These are phyloP conservation scores for Hippocampus kuda DNA, from an alignment of 2,797 vertebrate species.

Conservation along the genomic window DNA sequence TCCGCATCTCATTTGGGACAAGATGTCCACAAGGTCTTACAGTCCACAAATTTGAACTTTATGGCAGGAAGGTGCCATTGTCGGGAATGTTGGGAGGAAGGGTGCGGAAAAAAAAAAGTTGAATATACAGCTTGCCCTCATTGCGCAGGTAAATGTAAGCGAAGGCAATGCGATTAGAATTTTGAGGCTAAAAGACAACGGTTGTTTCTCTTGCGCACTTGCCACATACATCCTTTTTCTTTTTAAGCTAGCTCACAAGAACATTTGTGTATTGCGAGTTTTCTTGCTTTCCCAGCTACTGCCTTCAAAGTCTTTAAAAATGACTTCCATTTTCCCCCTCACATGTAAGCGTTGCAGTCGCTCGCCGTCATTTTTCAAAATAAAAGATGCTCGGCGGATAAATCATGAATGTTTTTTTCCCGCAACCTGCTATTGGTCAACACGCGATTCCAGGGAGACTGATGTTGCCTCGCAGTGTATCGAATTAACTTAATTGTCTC, in stretches of 20 bases:
- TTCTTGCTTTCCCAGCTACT: too few species aligned
- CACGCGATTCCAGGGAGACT: background rate
- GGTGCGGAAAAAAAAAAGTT: background rate
- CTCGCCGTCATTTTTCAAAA: background rate
- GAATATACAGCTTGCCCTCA: too few species aligned
- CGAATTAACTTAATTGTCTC: conserved; percentile 59
- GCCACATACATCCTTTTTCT: too few species aligned
- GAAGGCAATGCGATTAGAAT: too few species aligned
- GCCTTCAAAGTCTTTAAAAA: background rate
- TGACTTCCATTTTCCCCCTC: background rate
- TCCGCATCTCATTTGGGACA: too few species aligned
- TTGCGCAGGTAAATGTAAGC: too few species aligned
- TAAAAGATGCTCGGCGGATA: background rate
- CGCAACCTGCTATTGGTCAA: conserved; percentile 3
- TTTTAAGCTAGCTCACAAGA: too few species aligned
- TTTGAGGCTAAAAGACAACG: too few species aligned
- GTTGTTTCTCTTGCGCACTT: too few species aligned
- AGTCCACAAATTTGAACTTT: background rate
- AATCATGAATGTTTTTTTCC: background rate
- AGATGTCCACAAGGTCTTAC: background rate
- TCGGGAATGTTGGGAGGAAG: too few species aligned
- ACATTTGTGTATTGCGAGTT: too few species aligned
- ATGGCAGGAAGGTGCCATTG: background rate
- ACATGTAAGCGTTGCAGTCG: background rate
- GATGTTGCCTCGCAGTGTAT: conserved; percentile 19